phyloP scores from a whole-genome alignment of 2,888 invertebrate species.

The Chloroclystis v-ata region DNA sequence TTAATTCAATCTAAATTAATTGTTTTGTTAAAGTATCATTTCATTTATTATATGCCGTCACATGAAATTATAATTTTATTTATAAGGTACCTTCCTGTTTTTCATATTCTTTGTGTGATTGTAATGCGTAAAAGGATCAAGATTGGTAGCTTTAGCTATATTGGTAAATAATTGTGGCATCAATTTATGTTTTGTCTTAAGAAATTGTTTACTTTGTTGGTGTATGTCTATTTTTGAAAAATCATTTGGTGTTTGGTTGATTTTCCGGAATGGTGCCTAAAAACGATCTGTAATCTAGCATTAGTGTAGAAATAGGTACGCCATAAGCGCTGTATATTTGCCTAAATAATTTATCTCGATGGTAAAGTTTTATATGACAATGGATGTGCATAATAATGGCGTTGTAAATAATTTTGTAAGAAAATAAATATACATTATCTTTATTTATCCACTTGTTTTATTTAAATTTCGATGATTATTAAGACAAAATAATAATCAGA shows the following conservation, averaged over 20 bases:
- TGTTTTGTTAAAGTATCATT: constrained; percentile 1
- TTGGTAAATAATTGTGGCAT: neutral
- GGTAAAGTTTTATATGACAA: constrained; percentile 73
- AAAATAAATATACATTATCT: constrained; percentile 72
- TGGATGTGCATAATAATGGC: constrained; percentile 70
- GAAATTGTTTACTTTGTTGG: neutral
- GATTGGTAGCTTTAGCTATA: constrained; percentile 9
- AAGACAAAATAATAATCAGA: too few species aligned
- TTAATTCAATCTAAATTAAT: constrained; percentile 3
- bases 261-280: constrained; percentile 62
- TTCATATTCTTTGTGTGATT: neutral
- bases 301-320: constrained; percentile 37
- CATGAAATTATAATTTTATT: constrained; percentile 3
- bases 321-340: constrained; percentile 57
- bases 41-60: constrained; percentile 3
- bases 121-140: neutral
- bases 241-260: constrained; percentile 15
- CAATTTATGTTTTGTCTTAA: neutral
- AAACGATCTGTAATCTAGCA: constrained; percentile 38
- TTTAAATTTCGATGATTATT: constrained; percentile 14
- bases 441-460: constrained; percentile 59
- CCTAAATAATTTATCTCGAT: constrained; percentile 67
- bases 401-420: constrained; percentile 76
- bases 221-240: neutral
- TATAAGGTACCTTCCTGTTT: neutral